A percentile compares a stretch with the other conserved stretches of the same genome.
phyloP scores from a whole-genome alignment of 1,140 invertebrate species.

The Idris sp. region DNA sequence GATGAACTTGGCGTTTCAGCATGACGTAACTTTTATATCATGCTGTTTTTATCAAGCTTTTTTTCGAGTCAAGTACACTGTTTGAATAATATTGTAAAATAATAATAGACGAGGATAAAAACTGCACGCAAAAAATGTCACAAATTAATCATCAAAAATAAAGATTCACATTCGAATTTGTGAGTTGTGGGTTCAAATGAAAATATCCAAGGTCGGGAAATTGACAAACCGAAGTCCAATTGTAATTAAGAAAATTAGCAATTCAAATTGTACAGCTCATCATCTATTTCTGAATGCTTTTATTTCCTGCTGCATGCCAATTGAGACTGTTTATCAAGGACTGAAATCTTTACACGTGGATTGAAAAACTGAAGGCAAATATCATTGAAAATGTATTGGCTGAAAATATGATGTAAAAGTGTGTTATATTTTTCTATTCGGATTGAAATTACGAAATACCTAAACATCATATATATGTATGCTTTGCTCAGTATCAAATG shows the following conservation, averaged over 20 bases:
- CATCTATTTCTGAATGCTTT: too few species aligned
- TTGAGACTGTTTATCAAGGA: too few species aligned
- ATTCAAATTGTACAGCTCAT: too few species aligned
- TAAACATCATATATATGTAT: background rate
- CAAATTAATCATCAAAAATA: constrained; percentile 6
- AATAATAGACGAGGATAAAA: constrained; percentile 34
- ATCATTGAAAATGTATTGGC: too few species aligned
- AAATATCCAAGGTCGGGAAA: too few species aligned
- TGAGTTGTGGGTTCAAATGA: too few species aligned
- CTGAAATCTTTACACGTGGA: too few species aligned
- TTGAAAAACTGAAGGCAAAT: too few species aligned
- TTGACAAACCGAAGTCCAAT: too few species aligned
- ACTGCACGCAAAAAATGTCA: constrained; percentile 27
- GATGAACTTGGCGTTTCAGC: constrained; percentile 52
- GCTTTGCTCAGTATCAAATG: constrained; percentile 8
- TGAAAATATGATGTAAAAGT: too few species aligned
- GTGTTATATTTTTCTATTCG: background rate
- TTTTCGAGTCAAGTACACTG: constrained; percentile 17
- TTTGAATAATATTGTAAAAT: constrained; percentile 39
- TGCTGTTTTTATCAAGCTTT: constrained; percentile 28
- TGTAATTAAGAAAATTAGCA: too few species aligned
- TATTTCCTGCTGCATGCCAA: too few species aligned
- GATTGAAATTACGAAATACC: constrained; percentile 1
- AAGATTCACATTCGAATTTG: background rate
- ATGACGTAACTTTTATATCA: constrained; percentile 43